Base-by-base conservation (phyloP, 2,797 vertebrate species). In the Rhinatrema bivittatum region DNA sequence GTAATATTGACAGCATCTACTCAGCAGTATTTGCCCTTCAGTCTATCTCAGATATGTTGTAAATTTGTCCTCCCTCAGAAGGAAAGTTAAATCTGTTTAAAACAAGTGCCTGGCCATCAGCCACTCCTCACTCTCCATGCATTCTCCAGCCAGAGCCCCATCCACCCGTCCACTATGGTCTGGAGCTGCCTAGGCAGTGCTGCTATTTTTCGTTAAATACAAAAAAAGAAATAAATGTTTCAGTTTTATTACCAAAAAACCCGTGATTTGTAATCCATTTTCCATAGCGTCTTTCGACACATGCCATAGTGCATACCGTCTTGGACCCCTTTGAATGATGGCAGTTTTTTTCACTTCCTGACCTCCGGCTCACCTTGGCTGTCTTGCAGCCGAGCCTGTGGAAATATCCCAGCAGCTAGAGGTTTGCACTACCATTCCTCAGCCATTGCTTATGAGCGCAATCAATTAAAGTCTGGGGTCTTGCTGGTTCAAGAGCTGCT, bases 321-420 rank as follows among this genome's bases (percentile, higher is more conserved):
- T 27, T 33, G 57, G 11, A 14, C 35, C 32, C n/a, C 31, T 48
- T 40, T 28, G 15, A 32, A 46, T 34, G 17, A 29, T 18, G 25
- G 7, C 2, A 62, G 16, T 43, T 20, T 60, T 60, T 62, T 36
- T 41, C 14, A 13, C 39, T 46, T 33, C 53, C 16, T 61, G 38
- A 49, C 38, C 47, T 57, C 35, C 11, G 9, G 0, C 62, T 57
- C 64, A 46, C 53, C 48, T 53, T 62, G 57, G n/a, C n/a, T 53
- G n/a, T 20, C 27, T 32, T 36, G 37, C 20, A n/a, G n/a, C n/a
- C n/a, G 29, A 13, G 13, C 47, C 32, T 53, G 26, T 20, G 52
- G 28, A 54, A 65, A 46, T 39, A 39, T 11, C 52, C 32, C 46
- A 50, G 18, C 37, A 41, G 25, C 35, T 9, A 22, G 46, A 28